Evolutionary conservation across 2,888 invertebrate species (phyloP).

Genomic region (Papilio demoleus): DNA sequence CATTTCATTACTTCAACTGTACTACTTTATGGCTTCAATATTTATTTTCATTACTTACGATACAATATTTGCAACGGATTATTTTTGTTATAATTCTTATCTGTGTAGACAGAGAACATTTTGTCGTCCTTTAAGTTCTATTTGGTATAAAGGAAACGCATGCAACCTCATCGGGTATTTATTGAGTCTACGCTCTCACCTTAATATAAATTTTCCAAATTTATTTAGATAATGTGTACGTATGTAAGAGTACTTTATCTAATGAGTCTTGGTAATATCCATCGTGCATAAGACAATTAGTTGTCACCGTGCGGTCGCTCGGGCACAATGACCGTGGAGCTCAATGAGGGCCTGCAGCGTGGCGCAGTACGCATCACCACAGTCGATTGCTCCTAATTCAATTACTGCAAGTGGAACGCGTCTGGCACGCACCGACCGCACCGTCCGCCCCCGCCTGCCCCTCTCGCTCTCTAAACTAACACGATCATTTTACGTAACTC

Average conservation of each 20-base stretch:
- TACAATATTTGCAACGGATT: not conserved
- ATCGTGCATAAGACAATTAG: conserved; percentile 28
- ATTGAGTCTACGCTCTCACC: not conserved
- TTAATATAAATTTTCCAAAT: not conserved
- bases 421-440: conserved; percentile 56
- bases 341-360: conserved; percentile 53
- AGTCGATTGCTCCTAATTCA: conserved; percentile 78
- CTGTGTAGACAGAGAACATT: not conserved
- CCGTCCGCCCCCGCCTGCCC: conserved; percentile 46
- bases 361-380: conserved; percentile 54
- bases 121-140: not conserved
- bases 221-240: not conserved
- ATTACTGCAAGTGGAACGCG: conserved; percentile 77
- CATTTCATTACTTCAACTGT: not conserved
- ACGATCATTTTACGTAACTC: conserved; percentile 40
- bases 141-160: too few species aligned
- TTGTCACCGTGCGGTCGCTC: conserved; percentile 13
- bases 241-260: not conserved
- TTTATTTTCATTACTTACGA: too few species aligned
- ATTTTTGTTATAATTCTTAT: not conserved
- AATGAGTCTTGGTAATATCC: conserved; percentile 18
- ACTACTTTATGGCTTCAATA: too few species aligned
- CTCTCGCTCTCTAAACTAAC: conserved; percentile 46
- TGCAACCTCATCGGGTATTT: too few species aligned
- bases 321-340: conserved; percentile 42